A percentile compares a stretch with the other conserved stretches of the same genome.
phyloP scores from a whole-genome alignment of 2,888 invertebrate genomes.

The Deilephila porcellus region DNA sequence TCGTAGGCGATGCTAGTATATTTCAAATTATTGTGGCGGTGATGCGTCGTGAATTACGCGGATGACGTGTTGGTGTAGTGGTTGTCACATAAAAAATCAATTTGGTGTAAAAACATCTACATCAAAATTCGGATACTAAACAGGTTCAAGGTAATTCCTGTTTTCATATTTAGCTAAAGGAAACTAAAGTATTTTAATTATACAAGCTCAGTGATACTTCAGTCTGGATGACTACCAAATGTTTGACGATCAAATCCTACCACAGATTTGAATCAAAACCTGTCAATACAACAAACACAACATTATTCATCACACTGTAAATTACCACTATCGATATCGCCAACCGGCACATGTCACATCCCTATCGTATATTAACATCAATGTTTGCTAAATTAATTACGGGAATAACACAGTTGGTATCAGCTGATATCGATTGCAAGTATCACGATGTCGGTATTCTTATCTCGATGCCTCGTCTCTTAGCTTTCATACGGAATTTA shows the following conservation, averaged over 20 bases:
- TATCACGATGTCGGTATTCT: slow-evolving; percentile 5
- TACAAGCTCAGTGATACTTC: no score
- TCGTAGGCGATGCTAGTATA: not conserved
- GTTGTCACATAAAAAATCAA: not conserved
- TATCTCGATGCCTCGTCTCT: not conserved
- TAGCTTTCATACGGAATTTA: not conserved
- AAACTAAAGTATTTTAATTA: no score
- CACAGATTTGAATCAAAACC: not conserved
- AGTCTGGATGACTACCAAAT: no score
- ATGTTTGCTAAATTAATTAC: slow-evolving; percentile 21
- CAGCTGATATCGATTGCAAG: not conserved
- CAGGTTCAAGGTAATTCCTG: no score
- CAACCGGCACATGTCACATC: not conserved
- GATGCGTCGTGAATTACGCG: not conserved
- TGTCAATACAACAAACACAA: not conserved
- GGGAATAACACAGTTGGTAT: slow-evolving; percentile 17
- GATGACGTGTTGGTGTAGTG: not conserved
- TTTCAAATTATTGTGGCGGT: not conserved
- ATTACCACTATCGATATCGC: not conserved
- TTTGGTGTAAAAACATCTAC: not conserved
- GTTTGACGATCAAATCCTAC: no score
- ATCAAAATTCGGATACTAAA: no score
- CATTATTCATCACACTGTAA: not conserved
- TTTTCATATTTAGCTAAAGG: no score
- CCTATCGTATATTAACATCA: slow-evolving; percentile 1